phyloP scores from a whole-genome alignment of 2,888 invertebrate genomes.

The Physocephala rufipes region DNA sequence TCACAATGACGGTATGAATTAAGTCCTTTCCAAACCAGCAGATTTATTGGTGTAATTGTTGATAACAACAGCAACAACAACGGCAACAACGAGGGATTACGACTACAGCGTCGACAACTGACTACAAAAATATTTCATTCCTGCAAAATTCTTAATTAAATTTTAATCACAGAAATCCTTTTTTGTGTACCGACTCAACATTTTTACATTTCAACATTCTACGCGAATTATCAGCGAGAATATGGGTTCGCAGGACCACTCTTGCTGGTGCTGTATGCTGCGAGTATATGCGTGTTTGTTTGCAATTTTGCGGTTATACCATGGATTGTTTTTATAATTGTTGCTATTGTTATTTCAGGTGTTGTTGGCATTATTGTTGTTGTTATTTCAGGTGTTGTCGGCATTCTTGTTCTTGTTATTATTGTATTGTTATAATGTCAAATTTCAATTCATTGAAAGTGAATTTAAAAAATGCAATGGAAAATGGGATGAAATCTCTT shows the following conservation, averaged over 20 bases:
- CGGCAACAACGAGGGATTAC: neutral
- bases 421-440: no score
- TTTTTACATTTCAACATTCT: slow-evolving; percentile 7
- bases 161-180: slow-evolving; percentile 44
- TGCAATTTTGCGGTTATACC: slow-evolving; percentile 25
- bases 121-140: neutral
- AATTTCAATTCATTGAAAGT: no score
- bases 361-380: slow-evolving; percentile 1
- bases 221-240: slow-evolving; percentile 18
- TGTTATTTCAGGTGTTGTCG: no score
- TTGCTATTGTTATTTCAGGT: slow-evolving; percentile 4
- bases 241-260: slow-evolving; percentile 25
- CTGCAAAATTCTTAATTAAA: slow-evolving; percentile 47
- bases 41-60: slow-evolving; percentile 4
- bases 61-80: slow-evolving; percentile 14
- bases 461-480: no score
- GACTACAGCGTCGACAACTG: neutral
- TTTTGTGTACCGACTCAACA: slow-evolving; percentile 11
- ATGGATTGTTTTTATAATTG: slow-evolving; percentile 26
- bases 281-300: slow-evolving; percentile 9
- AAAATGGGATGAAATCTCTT: no score
- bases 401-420: neutral
- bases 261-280: neutral
- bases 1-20: slow-evolving; percentile 40
- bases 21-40: slow-evolving; percentile 55